Conservation (phyloP, 2,888 invertebrate species). For the Cryptocheilus praepositus region DNA sequence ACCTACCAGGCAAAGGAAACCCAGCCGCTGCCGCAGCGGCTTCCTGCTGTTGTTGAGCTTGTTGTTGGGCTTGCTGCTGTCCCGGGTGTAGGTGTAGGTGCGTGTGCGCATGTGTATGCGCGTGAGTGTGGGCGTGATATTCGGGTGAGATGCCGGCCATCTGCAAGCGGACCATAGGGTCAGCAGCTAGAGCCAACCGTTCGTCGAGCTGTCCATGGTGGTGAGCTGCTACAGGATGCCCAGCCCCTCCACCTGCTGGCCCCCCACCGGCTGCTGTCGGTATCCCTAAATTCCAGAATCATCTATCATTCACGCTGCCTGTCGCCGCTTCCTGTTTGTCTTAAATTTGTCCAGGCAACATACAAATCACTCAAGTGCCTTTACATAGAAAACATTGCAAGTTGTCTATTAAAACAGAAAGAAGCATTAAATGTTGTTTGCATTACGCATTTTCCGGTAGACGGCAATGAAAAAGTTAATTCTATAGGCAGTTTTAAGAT, state of each 20-base stretch:
- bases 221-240: slow-evolving; percentile 77
- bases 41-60: slow-evolving; percentile 82
- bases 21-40: slow-evolving; percentile 74
- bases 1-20: slow-evolving; percentile 74
- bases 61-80: slow-evolving; percentile 80
- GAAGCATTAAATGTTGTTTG: no score
- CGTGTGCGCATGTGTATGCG: slow-evolving; percentile 93
- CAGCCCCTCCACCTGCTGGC: slow-evolving; percentile 76
- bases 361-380: neutral
- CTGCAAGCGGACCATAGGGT: slow-evolving; percentile 94
- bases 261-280: slow-evolving; percentile 72
- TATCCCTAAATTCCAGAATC: slow-evolving; percentile 73
- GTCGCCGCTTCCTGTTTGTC: slow-evolving; percentile 10
- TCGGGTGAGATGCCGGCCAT: slow-evolving; percentile 93
- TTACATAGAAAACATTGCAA: neutral
- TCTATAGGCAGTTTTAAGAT: no score
- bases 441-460: no score
- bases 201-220: slow-evolving; percentile 85
- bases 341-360: neutral
- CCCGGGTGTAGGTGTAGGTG: slow-evolving; percentile 91
- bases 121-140: slow-evolving; percentile 95
- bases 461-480: no score
- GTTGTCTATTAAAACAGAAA: neutral
- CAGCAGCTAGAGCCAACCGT: slow-evolving; percentile 88
- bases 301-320: slow-evolving; percentile 31